Percentiles rank a stretch among this genome's conserved stretches.
Evolutionary conservation across 2,888 invertebrate genomes (phyloP).

Genomic region (Syritta pipiens): DNA sequence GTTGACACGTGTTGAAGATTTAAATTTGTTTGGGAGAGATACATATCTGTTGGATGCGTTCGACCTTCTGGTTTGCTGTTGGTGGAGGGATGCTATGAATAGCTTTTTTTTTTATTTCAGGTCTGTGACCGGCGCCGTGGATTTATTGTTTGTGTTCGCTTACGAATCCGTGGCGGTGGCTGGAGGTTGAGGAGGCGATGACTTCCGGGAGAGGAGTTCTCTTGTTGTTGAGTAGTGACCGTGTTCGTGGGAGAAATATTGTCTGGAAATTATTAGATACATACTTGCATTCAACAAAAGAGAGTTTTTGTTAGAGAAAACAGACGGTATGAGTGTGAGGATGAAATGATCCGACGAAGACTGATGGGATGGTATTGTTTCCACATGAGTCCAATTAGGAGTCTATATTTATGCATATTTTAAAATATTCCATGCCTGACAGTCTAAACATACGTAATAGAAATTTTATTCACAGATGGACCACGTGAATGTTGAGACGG

Average conservation of each 20-base stretch:
- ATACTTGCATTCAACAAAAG: no score
- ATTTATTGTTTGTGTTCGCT: no score
- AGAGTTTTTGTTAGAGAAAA: no score
- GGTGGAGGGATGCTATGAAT: neutral
- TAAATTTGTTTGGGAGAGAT: constrained; percentile 37
- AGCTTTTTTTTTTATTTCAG: neutral
- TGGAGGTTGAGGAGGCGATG: no score
- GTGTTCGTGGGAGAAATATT: neutral
- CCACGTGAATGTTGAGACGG: no score
- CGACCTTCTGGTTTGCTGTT: constrained; percentile 28
- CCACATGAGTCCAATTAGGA: constrained; percentile 12
- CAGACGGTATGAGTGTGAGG: no score
- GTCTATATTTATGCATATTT: constrained; percentile 1
- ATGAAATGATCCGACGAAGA: constrained; percentile 7
- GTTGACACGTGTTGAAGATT: constrained; percentile 58
- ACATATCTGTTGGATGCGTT: constrained; percentile 18
- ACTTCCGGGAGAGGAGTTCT: no score
- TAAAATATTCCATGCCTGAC: no score
- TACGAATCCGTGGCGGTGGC: no score
- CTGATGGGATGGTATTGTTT: constrained; percentile 1
- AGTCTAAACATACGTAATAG: no score
- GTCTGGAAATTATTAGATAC: no score
- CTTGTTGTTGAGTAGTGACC: neutral
- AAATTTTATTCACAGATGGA: no score
- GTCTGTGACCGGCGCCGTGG: constrained; percentile 1